Percentiles rank a stretch among this genome's conserved stretches.
Conservation (phyloP, 2,113 vertebrate species). For the Neogobius melanostomus region DNA sequence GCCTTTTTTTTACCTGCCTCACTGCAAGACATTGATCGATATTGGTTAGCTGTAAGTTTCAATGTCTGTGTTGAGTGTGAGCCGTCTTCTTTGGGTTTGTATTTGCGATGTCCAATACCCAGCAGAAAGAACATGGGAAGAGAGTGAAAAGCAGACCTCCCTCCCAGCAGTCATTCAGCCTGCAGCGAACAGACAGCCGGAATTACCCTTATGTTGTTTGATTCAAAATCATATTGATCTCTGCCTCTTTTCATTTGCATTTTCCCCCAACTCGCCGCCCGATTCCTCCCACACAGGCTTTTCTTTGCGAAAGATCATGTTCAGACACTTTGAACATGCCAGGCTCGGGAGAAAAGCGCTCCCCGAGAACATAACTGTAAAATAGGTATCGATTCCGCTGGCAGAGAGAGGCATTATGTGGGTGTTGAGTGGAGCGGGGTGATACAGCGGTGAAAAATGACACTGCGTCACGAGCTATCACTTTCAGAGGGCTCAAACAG, state of each 20-base stretch:
- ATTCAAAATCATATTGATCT: slow-evolving; percentile 69
- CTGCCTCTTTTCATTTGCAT: slow-evolving; percentile 47
- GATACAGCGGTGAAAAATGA: slow-evolving; percentile 72
- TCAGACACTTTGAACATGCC: slow-evolving; percentile 59
- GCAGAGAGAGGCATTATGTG: slow-evolving; percentile 72
- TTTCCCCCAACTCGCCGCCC: slow-evolving; percentile 48
- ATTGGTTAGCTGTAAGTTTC: slow-evolving; percentile 40
- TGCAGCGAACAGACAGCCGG: slow-evolving; percentile 46
- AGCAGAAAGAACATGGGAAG: slow-evolving; percentile 34
- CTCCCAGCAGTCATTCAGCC: slow-evolving; percentile 35
- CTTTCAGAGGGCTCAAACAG: slow-evolving; percentile 78
- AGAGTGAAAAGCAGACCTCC: slow-evolving; percentile 10
- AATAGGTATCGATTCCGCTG: slow-evolving; percentile 71
- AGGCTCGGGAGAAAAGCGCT: slow-evolving; percentile 54
- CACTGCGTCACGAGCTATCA: slow-evolving; percentile 73
- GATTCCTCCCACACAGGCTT: slow-evolving; percentile 61
- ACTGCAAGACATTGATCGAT: slow-evolving; percentile 42
- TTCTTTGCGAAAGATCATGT: slow-evolving; percentile 56
- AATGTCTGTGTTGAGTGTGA: slow-evolving; percentile 4
- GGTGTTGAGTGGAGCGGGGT: slow-evolving; percentile 69
- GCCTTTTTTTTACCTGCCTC: slow-evolving; percentile 50
- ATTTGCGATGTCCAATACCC: no score
- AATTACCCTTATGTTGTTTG: slow-evolving; percentile 63
- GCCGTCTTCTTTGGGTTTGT: no score
- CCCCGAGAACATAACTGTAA: slow-evolving; percentile 64